These are phyloP conservation scores for Epizoanthus rinbou DNA, from an alignment of 92 coral and sea anemone species.

Conservation along the genomic window DNA sequence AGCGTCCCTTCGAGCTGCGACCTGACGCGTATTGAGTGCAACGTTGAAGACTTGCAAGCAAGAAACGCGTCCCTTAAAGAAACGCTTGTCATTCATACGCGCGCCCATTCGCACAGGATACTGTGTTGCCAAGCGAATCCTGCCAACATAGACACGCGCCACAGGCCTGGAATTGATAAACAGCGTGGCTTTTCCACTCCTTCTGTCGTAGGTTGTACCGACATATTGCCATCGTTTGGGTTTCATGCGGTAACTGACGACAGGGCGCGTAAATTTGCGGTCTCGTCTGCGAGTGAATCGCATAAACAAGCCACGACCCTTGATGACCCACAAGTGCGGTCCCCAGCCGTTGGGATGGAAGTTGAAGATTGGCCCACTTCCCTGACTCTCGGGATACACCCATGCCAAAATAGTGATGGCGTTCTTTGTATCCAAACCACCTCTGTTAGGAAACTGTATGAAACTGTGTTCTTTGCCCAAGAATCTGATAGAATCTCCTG, in stretches of 20 bases:
- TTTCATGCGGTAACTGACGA: constrained; percentile 37
- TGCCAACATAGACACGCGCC: constrained; percentile 39
- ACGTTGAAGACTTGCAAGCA: constrained; percentile 69
- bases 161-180: constrained; percentile 66
- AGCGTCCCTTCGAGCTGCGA: constrained; percentile 34
- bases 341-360: constrained; percentile 80
- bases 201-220: constrained; percentile 77
- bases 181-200: constrained; percentile 77
- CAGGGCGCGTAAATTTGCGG: constrained; percentile 44
- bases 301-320: constrained; percentile 54
- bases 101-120: constrained; percentile 74
- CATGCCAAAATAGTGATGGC: constrained; percentile 84
- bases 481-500: constrained; percentile 78
- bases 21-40: constrained; percentile 56
- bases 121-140: constrained; percentile 68
- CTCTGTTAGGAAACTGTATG: constrained; percentile 74
- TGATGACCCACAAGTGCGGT: constrained; percentile 69
- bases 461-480: constrained; percentile 80
- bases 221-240: constrained; percentile 81
- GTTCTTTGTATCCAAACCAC: constrained; percentile 68
- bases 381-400: constrained; percentile 70
- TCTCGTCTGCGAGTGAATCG: constrained; percentile 63
- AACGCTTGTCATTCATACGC: constrained; percentile 55
- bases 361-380: constrained; percentile 77
- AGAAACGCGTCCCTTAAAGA: constrained; percentile 67